Percentiles rank a stretch among this genome's conserved stretches.
Conservation (phyloP, 2,888 invertebrate species). For the Halictus quadricinctus region DNA sequence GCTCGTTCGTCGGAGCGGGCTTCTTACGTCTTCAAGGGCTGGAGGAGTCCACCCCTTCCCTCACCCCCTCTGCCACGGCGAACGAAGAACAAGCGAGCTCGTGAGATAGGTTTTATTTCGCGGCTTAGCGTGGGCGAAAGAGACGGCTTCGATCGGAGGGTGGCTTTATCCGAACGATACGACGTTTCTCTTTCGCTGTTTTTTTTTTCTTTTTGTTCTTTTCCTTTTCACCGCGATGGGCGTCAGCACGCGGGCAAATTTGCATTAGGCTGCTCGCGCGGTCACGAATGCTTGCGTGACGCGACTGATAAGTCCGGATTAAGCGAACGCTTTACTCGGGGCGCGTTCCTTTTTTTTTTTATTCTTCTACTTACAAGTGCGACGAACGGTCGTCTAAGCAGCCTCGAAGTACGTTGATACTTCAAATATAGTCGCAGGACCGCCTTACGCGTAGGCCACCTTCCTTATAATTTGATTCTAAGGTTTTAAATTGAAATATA, state of each 20-base stretch:
- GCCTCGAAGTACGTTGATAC: slow-evolving; percentile 22
- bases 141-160: slow-evolving; percentile 56
- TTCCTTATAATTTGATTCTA: too few relatives aligned
- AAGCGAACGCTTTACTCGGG: slow-evolving; percentile 63
- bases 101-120: slow-evolving; percentile 69
- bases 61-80: not conserved
- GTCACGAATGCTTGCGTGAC: slow-evolving; percentile 72
- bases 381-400: not conserved
- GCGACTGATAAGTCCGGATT: slow-evolving; percentile 72
- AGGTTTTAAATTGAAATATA: too few relatives aligned
- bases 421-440: not conserved
- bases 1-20: slow-evolving; percentile 9
- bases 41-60: not conserved
- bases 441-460: too few relatives aligned
- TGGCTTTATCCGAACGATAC: slow-evolving; percentile 54
- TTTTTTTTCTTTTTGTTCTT: not conserved
- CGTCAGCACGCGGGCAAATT: slow-evolving; percentile 64
- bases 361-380: slow-evolving; percentile 46
- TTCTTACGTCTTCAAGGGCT: slow-evolving; percentile 16
- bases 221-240: slow-evolving; percentile 21
- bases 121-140: slow-evolving; percentile 68
- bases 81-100: slow-evolving; percentile 24
- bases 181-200: slow-evolving; percentile 42
- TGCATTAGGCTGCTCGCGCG: slow-evolving; percentile 65
- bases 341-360: slow-evolving; percentile 26